Evolutionary conservation across 2,888 invertebrate genomes (phyloP).

Genomic region (Eubasilissa splendida): DNA sequence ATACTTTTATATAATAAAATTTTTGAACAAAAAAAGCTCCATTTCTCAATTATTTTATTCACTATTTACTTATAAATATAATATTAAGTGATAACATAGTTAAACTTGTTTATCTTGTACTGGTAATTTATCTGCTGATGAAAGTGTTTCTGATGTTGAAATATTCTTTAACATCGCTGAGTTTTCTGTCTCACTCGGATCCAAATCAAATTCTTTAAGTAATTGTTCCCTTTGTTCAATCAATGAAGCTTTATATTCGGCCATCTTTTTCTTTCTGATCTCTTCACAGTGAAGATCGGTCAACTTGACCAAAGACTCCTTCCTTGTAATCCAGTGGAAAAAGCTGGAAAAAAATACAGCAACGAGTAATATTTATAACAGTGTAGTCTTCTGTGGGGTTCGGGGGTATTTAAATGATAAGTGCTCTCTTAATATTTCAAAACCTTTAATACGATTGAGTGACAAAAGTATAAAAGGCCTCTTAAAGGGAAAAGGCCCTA

Average conservation of each 20-base stretch:
- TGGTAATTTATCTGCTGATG: no score
- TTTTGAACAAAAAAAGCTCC: conserved; percentile 18
- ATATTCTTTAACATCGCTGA: conserved; percentile 7
- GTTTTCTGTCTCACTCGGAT: conserved; percentile 44
- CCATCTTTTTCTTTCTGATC: conserved; percentile 76
- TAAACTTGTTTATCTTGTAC: no score
- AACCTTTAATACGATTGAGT: no score
- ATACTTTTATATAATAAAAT: conserved; percentile 49
- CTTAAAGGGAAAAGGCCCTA: no score
- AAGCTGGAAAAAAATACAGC: conserved; percentile 63
- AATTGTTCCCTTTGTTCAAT: conserved; percentile 75
- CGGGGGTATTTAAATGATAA: no score
- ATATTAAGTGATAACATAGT: no score
- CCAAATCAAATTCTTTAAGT: conserved; percentile 67
- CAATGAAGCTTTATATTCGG: conserved; percentile 77
- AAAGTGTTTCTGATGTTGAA: not conserved
- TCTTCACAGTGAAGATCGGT: conserved; percentile 82
- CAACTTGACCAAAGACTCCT: conserved; percentile 80
- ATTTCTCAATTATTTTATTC: not conserved
- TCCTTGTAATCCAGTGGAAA: conserved; percentile 77
- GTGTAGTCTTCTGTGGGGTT: no score
- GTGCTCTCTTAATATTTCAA: no score
- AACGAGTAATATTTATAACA: no score
- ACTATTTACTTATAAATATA: no score
- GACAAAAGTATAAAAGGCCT: no score